phyloP scores from a whole-genome alignment of 2,888 invertebrate species.

The Eupithecia tripunctaria region DNA sequence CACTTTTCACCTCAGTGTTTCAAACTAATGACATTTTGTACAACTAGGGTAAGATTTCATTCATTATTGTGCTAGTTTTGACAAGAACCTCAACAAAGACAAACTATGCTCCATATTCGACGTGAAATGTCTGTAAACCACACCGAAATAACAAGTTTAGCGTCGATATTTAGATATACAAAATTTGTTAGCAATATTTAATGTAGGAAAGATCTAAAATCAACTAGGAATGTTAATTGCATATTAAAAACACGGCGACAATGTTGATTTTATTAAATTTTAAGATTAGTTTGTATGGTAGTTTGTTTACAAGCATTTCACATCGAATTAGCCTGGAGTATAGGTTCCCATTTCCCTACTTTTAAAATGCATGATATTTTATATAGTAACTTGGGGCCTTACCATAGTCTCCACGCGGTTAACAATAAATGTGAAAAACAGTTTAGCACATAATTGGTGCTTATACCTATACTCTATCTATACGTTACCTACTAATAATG shows the following conservation, averaged over 20 bases:
- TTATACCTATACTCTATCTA: neutral
- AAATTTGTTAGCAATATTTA: neutral
- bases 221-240: neutral
- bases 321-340: neutral
- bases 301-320: neutral
- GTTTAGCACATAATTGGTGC: neutral
- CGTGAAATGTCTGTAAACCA: neutral
- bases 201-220: neutral
- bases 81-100: neutral
- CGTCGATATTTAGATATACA: neutral
- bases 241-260: neutral
- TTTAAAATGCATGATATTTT: too few species aligned
- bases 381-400: too few species aligned
- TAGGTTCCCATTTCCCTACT: too few species aligned
- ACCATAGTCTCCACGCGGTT: neutral
- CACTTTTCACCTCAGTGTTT: conserved; percentile 64
- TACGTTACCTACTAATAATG: too few species aligned
- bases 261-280: neutral
- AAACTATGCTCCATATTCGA: neutral
- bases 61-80: conserved; percentile 11
- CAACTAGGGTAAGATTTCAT: conserved; percentile 38
- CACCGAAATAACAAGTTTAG: neutral
- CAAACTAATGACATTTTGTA: conserved; percentile 55
- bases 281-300: neutral
- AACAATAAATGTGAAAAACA: neutral